These are phyloP conservation scores for Caenorhabditis latens DNA, from an alignment of 1,140 invertebrate species.

Conservation along the genomic window DNA sequence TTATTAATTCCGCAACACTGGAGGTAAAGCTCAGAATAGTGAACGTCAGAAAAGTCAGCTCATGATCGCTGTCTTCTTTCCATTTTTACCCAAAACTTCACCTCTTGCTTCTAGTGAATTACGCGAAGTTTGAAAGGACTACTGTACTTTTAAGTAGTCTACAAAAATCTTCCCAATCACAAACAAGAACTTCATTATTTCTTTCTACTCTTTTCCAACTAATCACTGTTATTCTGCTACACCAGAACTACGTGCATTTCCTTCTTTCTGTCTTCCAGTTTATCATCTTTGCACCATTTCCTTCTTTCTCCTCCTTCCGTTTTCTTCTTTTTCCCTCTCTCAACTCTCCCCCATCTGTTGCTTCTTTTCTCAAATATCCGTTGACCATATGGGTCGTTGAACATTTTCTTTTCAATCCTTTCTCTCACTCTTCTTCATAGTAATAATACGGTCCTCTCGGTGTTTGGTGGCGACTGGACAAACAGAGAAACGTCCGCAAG, in stretches of 20 bases:
- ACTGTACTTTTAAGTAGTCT: too few relatives aligned
- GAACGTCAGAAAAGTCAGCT: too few relatives aligned
- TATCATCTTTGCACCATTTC: not conserved
- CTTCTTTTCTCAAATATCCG: slow-evolving; percentile 46
- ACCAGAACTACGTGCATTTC: not conserved
- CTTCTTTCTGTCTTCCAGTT: not conserved
- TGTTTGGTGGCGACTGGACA: slow-evolving; percentile 17
- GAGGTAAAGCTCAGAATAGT: too few relatives aligned
- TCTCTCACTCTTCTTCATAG: slow-evolving; percentile 19
- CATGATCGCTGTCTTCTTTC: too few relatives aligned
- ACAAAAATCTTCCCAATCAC: too few relatives aligned
- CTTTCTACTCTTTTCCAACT: too few relatives aligned
- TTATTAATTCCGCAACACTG: too few relatives aligned
- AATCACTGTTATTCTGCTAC: too few relatives aligned
- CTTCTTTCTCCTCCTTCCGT: not conserved
- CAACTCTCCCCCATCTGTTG: slow-evolving; percentile 10
- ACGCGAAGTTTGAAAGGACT: too few relatives aligned
- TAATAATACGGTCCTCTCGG: slow-evolving; percentile 39
- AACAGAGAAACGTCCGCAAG: not conserved
- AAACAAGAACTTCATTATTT: too few relatives aligned
- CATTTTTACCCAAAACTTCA: too few relatives aligned
- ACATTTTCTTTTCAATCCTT: not conserved
- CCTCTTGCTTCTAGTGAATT: too few relatives aligned
- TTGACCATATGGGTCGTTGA: slow-evolving; percentile 3
- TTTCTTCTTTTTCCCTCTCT: not conserved